These are phyloP conservation scores for Lepeophtheirus nordmannii DNA, from an alignment of 2,888 invertebrate genomes.

Conservation along the genomic window DNA sequence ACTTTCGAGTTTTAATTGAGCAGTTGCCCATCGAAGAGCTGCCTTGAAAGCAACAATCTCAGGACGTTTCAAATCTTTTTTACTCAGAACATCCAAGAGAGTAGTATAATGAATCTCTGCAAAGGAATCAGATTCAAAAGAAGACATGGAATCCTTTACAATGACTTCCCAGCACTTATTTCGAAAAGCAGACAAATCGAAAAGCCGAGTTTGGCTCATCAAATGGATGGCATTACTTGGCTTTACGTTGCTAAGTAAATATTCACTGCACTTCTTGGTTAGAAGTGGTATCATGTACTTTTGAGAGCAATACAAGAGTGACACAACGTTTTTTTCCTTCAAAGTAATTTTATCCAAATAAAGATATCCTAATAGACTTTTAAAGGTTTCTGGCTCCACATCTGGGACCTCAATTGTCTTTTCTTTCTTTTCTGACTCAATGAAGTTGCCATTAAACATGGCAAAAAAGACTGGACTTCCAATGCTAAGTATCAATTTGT, in stretches of 20 bases:
- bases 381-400: constrained; percentile 89
- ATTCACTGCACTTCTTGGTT: constrained; percentile 38
- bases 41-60: constrained; percentile 69
- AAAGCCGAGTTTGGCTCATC: constrained; percentile 80
- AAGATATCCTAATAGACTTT: constrained; percentile 79
- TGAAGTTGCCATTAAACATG: constrained; percentile 90
- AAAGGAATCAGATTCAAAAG: constrained; percentile 84
- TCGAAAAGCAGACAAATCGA: constrained; percentile 93
- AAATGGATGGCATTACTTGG: constrained; percentile 90
- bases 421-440: constrained; percentile 54
- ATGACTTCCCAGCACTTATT: constrained; percentile 93
- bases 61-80: constrained; percentile 87
- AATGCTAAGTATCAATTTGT: constrained; percentile 86
- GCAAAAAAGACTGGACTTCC: constrained; percentile 95
- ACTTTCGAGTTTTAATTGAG: constrained; percentile 44
- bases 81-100: constrained; percentile 69
- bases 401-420: constrained; percentile 81
- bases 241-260: constrained; percentile 60
- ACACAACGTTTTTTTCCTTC: constrained; percentile 83
- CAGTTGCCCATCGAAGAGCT: constrained; percentile 77
- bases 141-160: constrained; percentile 94
- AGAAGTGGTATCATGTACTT: constrained; percentile 91
- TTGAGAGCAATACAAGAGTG: constrained; percentile 89
- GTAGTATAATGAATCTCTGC: constrained; percentile 87
- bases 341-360: constrained; percentile 92